Base-by-base conservation (phyloP, 2,888 invertebrate genomes). In the Ormyrus nitidulus region DNA sequence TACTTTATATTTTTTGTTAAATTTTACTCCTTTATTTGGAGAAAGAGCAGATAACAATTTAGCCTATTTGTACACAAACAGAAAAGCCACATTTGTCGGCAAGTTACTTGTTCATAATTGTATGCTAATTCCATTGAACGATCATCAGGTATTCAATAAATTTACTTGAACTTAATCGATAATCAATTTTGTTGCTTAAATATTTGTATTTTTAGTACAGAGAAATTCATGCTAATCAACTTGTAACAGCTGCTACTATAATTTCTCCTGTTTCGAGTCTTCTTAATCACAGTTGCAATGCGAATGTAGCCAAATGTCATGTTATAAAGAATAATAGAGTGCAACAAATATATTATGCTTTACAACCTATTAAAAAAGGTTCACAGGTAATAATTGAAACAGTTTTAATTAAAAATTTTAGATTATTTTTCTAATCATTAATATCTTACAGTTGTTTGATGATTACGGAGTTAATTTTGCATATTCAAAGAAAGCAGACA, bases 281-380 rank as follows among this genome's bases (percentile, higher is more conserved):
- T 74, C 89, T 97, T 53, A 97, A 98, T 91, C 98, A 98, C 89
- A 96, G 97, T 0, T 98, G 98, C 91, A 92, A 94, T 82, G 96
- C 97, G 0, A 96, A 96, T 91, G 95, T 96, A 0, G 34, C 34
- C 4, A 34, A 34, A 34, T 34, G 34, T 81, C 94, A 91, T 76
- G 93, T 91, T 85, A 48, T 79, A 49, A 61, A 71, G 66, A 64
- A 82, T 71, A 66, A 68, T 54, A 89, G 82, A 83, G 89, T 88
- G 87, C 83, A 34, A 34, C 34, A 34, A 86, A 92, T 94, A 53
- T 82, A 93, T 6, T 90, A 91, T 79, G 94, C 95, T 5, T 88
- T 96, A 69, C 92, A 94, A 85, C 93, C 94, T 8, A 95, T 97
- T 79, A 91, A 92, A 84, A 93, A 93, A 85, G 95, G 95, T 74